Conservation (phyloP, 1,140 invertebrate species). For the Aphelinus atriplicis region DNA sequence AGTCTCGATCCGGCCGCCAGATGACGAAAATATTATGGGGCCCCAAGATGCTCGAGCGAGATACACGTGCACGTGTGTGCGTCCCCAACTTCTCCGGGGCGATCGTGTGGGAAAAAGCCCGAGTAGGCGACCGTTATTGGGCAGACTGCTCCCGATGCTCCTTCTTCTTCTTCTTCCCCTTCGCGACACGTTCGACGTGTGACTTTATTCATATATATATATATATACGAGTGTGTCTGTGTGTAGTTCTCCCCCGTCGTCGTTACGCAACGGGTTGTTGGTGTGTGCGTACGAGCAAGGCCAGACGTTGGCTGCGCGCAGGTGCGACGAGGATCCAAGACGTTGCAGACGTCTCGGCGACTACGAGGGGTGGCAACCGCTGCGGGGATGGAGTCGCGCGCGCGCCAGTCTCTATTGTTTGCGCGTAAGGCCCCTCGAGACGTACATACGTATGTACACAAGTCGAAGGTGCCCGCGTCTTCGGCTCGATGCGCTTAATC, state of each 20-base stretch:
- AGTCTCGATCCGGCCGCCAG: neutral
- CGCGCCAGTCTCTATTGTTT: too few species aligned
- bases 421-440: too few species aligned
- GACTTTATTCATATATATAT: too few species aligned
- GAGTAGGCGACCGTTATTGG: conserved; percentile 21
- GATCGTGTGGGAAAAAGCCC: conserved; percentile 30
- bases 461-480: too few species aligned
- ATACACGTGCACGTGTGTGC: neutral
- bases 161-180: neutral
- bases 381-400: too few species aligned
- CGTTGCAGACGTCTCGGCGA: too few species aligned
- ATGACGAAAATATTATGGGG: conserved; percentile 35
- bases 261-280: conserved; percentile 7
- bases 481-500: too few species aligned
- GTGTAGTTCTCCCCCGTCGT: neutral
- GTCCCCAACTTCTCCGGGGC: neutral
- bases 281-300: neutral
- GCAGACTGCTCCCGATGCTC: neutral
- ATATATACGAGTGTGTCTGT: neutral
- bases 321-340: neutral
- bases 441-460: too few species aligned
- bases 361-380: too few species aligned
- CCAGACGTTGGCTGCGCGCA: neutral
- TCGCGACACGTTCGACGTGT: neutral
- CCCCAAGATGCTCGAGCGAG: conserved; percentile 22